Evolutionary conservation across 1,140 invertebrate species (phyloP).

Genomic region (Penaeus vannamei): DNA sequence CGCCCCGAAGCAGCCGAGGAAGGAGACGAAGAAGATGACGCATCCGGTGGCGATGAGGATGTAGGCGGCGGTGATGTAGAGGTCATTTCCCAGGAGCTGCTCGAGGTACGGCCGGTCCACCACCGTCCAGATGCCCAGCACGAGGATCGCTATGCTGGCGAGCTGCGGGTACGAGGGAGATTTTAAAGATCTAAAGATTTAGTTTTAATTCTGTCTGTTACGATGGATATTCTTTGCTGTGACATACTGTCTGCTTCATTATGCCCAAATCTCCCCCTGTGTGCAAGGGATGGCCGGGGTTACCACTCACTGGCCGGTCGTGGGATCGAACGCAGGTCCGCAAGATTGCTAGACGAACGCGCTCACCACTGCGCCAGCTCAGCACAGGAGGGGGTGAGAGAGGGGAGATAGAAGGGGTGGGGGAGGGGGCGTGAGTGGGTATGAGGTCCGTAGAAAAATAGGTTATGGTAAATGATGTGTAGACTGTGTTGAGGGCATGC

Average conservation of each 20-base stretch:
- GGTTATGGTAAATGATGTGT: background rate
- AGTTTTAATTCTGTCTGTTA: background rate
- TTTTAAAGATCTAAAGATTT: background rate
- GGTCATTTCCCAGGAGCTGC: slow-evolving; percentile 84
- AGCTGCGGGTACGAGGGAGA: slow-evolving; percentile 70
- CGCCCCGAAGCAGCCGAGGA: slow-evolving; percentile 89
- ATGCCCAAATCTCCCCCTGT: too few relatives aligned
- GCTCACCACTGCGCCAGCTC: too few relatives aligned
- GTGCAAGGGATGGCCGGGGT: too few relatives aligned
- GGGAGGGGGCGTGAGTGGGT: background rate
- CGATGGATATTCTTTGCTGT: too few relatives aligned
- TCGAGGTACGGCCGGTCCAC: slow-evolving; percentile 87
- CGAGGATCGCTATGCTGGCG: slow-evolving; percentile 83
- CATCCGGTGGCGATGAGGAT: slow-evolving; percentile 85
- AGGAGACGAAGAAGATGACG: slow-evolving; percentile 83
- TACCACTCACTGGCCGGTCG: too few relatives aligned
- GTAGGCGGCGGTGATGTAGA: slow-evolving; percentile 86
- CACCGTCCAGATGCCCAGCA: slow-evolving; percentile 85
- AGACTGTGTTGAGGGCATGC: background rate
- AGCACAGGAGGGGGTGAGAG: too few relatives aligned
- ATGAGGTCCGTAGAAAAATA: background rate
- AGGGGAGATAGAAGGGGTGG: background rate
- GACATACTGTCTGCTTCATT: too few relatives aligned
- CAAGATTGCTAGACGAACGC: too few relatives aligned
- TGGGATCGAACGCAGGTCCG: too few relatives aligned